Conservation (phyloP, 2,797 vertebrate species). For the Silurus lanzhouensis region DNA sequence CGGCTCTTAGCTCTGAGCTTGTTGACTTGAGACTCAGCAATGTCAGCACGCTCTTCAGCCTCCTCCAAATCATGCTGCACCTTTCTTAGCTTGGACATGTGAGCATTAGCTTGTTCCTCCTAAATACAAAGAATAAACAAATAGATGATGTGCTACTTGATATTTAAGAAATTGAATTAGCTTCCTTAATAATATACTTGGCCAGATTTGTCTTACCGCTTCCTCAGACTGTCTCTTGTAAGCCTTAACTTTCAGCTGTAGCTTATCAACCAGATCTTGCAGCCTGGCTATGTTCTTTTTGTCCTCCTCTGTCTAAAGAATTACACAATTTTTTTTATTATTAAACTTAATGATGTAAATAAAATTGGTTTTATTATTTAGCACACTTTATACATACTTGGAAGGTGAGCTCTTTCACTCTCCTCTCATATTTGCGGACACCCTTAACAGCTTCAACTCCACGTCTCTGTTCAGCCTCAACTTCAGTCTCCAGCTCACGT, state of each 20-base stretch:
- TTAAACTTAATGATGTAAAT: neutral
- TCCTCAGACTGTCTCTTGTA: conserved; percentile 57
- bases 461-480: conserved; percentile 79
- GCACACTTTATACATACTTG: conserved; percentile 68
- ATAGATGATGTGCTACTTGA: neutral
- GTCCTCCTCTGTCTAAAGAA: conserved; percentile 57
- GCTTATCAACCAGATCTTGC: conserved; percentile 56
- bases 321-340: conserved; percentile 62
- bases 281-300: conserved; percentile 53
- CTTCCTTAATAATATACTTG: neutral
- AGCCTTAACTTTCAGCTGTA: conserved; percentile 55
- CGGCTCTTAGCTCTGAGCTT: conserved; percentile 48
- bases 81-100: conserved; percentile 47
- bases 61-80: conserved; percentile 49
- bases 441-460: conserved; percentile 77
- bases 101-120: conserved; percentile 48
- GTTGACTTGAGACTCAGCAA: conserved; percentile 54
- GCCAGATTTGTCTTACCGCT: conserved; percentile 15
- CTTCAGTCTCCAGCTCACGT: conserved; percentile 76
- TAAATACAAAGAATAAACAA: neutral
- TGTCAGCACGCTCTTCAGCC: conserved; percentile 52
- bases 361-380: neutral
- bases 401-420: conserved; percentile 80
- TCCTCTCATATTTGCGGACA: conserved; percentile 78
- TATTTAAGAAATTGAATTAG: no score